Evolutionary conservation across 2,888 invertebrate genomes (phyloP).

Genomic region (Cryptus viduatorius): DNA sequence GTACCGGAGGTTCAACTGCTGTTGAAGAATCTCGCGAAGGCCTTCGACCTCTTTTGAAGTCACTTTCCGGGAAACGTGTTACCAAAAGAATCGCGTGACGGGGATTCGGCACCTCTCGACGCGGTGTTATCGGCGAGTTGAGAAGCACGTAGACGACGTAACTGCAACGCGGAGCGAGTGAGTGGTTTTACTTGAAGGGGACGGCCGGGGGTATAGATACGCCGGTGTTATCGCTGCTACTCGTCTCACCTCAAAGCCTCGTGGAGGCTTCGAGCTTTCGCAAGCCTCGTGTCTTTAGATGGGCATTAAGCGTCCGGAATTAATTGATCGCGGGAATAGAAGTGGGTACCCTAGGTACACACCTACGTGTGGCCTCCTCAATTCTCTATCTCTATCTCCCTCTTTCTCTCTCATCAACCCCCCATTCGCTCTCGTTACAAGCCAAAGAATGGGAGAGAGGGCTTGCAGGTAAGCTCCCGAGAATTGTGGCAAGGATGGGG

Average conservation of each 20-base stretch:
- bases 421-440: slow-evolving; percentile 69
- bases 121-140: slow-evolving; percentile 75
- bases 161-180: slow-evolving; percentile 71
- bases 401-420: slow-evolving; percentile 35
- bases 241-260: slow-evolving; percentile 53
- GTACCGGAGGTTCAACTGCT: slow-evolving; percentile 23
- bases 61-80: slow-evolving; percentile 58
- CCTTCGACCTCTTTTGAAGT: slow-evolving; percentile 66
- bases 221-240: slow-evolving; percentile 64
- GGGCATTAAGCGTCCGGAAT: slow-evolving; percentile 83
- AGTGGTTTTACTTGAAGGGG: slow-evolving; percentile 37
- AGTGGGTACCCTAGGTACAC: slow-evolving; percentile 81
- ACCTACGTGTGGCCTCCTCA: slow-evolving; percentile 69
- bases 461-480: slow-evolving; percentile 46
- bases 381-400: slow-evolving; percentile 28
- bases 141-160: slow-evolving; percentile 77
- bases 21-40: slow-evolving; percentile 36
- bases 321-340: slow-evolving; percentile 83
- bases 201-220: slow-evolving; percentile 48
- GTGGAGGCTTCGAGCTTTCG: slow-evolving; percentile 42
- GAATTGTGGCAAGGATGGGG: slow-evolving; percentile 70
- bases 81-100: slow-evolving; percentile 79
- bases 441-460: slow-evolving; percentile 57
- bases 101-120: slow-evolving; percentile 55
- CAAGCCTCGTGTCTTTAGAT: slow-evolving; percentile 79